Evolutionary conservation across 2,888 invertebrate species (phyloP).

Genomic region (Bellardia pandia): DNA sequence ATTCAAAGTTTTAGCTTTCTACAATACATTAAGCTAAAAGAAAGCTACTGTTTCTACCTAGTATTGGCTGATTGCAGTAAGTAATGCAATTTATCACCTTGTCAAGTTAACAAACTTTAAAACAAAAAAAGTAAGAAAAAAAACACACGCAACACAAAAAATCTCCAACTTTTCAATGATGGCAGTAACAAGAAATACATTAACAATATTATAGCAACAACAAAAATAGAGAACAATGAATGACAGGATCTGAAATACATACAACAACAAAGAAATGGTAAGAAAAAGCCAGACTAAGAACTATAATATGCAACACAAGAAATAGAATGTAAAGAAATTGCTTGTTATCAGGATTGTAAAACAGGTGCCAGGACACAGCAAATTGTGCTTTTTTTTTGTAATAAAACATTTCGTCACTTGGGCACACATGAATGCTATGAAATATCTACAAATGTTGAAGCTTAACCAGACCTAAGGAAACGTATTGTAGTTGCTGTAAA

Average conservation of each 20-base stretch:
- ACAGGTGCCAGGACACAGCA: neutral
- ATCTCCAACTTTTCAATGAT: slow-evolving; percentile 6
- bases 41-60: too few relatives aligned
- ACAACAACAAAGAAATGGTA: neutral
- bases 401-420: slow-evolving; percentile 60
- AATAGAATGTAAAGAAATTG: slow-evolving; percentile 14
- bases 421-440: slow-evolving; percentile 35
- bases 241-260: neutral
- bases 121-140: slow-evolving; percentile 10
- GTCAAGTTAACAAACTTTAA: slow-evolving; percentile 53
- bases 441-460: neutral
- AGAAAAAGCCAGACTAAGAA: slow-evolving; percentile 19
- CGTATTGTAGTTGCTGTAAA: neutral
- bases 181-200: slow-evolving; percentile 40
- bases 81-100: slow-evolving; percentile 25
- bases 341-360: slow-evolving; percentile 21
- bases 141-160: neutral
- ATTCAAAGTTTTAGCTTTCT: too few relatives aligned
- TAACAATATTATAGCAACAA: slow-evolving; percentile 34
- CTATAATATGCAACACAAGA: neutral
- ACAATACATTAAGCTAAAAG: too few relatives aligned
- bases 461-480: neutral
- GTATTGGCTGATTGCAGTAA: neutral
- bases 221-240: neutral
- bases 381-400: slow-evolving; percentile 40